phyloP scores from a whole-genome alignment of 2,797 vertebrate genomes.

The Danio albolineatus region DNA sequence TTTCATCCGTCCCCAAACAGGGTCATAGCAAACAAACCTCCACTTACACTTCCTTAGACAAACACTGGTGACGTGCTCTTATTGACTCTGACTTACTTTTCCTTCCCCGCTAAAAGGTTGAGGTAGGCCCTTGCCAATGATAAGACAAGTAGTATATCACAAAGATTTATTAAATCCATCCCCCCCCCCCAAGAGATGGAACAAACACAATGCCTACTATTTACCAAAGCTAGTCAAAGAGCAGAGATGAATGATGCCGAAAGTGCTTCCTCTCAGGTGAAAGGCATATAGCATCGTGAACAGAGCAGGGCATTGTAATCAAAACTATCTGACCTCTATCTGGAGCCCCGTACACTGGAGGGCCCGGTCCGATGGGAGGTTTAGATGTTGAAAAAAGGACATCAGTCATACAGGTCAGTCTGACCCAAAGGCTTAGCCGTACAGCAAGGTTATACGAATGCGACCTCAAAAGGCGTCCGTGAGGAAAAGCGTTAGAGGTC shows the following conservation, averaged over 20 bases:
- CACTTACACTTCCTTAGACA: constrained; percentile 1
- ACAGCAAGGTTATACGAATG: constrained; percentile 46
- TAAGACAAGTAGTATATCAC: constrained; percentile 58
- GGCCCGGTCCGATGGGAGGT: constrained; percentile 36
- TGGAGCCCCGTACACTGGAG: constrained; percentile 48
- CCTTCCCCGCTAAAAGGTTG: constrained; percentile 48
- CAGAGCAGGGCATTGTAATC: constrained; percentile 58
- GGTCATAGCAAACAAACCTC: constrained; percentile 14
- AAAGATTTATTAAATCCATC: constrained; percentile 63
- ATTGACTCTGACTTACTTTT: constrained; percentile 44
- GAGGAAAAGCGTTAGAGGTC: constrained; percentile 40
- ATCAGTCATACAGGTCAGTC: constrained; percentile 56
- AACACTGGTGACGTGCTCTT: constrained; percentile 28
- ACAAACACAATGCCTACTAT: constrained; percentile 50
- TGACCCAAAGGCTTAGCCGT: constrained; percentile 42
- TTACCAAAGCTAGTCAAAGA: constrained; percentile 51
- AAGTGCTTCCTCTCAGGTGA: constrained; percentile 56
- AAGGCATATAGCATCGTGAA: constrained; percentile 58
- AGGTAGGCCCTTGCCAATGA: constrained; percentile 52
- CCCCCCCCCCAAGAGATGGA: constrained; percentile 51
- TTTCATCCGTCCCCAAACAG: not conserved
- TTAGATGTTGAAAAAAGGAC: constrained; percentile 45
- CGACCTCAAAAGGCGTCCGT: constrained; percentile 44
- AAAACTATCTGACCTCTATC: constrained; percentile 59
- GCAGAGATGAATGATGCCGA: constrained; percentile 59